Base-by-base conservation (phyloP, 2,888 invertebrate genomes). In the Apotomis capreana region DNA sequence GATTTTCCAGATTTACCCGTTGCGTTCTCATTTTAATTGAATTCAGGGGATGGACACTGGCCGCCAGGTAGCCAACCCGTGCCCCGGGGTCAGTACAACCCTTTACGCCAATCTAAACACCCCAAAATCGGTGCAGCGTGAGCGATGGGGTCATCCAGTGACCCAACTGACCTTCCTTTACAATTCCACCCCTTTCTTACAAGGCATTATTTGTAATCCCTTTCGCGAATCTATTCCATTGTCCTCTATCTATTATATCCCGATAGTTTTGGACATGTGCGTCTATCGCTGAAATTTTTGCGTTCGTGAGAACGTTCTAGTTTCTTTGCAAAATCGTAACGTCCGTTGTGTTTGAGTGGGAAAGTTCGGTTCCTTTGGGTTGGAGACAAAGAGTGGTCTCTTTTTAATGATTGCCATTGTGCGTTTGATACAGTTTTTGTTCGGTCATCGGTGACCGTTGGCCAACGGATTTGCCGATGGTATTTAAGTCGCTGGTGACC, bases 191-290 rank as follows among this genome's bases (percentile, higher is more conserved):
- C 92, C 84, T 92, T 92, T 89, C 90, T 91, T 90, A 89, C 89
- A 90, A 87, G 85, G 84, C 84, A 94, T 94, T 94, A 94, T 94
- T 94, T 92, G 94, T 92, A 92, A 91, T 91, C 91, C 94, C 93
- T 93, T 92, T 90, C 87, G 94, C 94, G 94, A 94, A 94, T 93
- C 94, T 94, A 94, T 94, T 93, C 82, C 78, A 87, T 92, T 92
- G 90, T 92, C 81, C 83, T 78, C 81, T 81, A 76, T 81, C 88
- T 82, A 88, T 90, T 90, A 87, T 84, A 78, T 83, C 81, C 81
- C 81, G 80, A 83, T 81, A 79, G 79, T 81, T 44, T 87, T 81
- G 88, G 86, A 86, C 87, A 85, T 86, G 85, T 84, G 68, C 61
- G 88, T 87, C 87, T 89, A 89, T 89, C 81, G 84, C 87, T 87